A percentile compares a stretch with the other conserved stretches of the same genome.
Evolutionary conservation across 2,797 vertebrate species (phyloP).

Genomic region (Myotis planiceps): DNA sequence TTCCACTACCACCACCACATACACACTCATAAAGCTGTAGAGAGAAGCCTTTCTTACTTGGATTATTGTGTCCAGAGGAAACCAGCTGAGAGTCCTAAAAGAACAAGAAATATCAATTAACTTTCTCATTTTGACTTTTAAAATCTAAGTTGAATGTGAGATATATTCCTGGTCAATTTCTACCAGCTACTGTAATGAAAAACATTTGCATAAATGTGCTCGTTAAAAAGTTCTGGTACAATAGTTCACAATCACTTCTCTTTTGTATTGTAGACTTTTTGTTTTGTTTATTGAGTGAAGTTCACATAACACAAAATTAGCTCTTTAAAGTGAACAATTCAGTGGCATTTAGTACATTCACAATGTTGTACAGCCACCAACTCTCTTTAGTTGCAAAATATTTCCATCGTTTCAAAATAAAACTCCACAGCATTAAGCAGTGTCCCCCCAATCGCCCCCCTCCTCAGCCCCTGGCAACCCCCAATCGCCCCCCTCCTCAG

Average conservation of each 20-base stretch:
- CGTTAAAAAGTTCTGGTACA: neutral
- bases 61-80: conserved; percentile 87
- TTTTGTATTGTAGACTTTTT: neutral
- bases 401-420: neutral
- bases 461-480: neutral
- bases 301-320: neutral
- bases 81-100: conserved; percentile 88
- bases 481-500: no score
- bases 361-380: neutral
- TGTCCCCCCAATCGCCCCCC: neutral
- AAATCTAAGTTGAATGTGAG: conserved; percentile 50
- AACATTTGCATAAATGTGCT: neutral
- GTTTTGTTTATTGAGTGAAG: conserved; percentile 3
- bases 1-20: neutral
- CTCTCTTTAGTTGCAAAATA: neutral
- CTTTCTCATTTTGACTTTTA: conserved; percentile 50
- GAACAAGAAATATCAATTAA: conserved; percentile 82
- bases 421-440: neutral
- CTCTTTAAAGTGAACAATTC: neutral
- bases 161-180: neutral
- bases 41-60: conserved; percentile 85
- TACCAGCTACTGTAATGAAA: neutral
- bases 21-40: neutral
- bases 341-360: neutral
- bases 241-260: neutral